Conservation (phyloP, 2,797 vertebrate genomes). For the Odontamblyopus rebecca region DNA sequence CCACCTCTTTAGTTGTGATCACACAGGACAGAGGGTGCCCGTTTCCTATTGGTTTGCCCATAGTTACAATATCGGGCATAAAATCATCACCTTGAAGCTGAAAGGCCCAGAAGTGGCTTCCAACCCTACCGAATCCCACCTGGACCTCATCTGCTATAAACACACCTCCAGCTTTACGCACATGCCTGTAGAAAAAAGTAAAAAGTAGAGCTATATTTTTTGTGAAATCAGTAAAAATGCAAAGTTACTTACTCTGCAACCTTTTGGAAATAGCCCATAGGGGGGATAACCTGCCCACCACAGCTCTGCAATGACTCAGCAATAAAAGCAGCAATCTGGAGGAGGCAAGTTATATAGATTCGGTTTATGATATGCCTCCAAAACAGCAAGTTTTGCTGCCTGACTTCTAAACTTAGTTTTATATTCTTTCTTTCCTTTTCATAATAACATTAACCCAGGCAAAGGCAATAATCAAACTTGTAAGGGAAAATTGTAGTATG, state of each 20-base stretch:
- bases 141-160: conserved; percentile 97
- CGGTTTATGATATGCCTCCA: conserved; percentile 7
- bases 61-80: conserved; percentile 94
- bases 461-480: not conserved
- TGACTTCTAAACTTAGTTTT: conserved; percentile 16
- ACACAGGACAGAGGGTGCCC: conserved; percentile 97
- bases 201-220: not conserved
- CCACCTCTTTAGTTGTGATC: conserved; percentile 91
- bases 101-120: conserved; percentile 94
- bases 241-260: conserved; percentile 90
- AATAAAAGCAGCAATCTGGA: conserved; percentile 96
- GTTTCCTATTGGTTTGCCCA: conserved; percentile 98
- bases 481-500: too few relatives aligned
- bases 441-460: conserved; percentile 10
- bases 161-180: conserved; percentile 84
- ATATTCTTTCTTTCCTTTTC: not conserved
- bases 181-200: conserved; percentile 72
- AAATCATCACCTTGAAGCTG: conserved; percentile 92
- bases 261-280: conserved; percentile 94
- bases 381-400: conserved; percentile 15
- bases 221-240: not conserved
- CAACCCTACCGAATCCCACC: conserved; percentile 95
- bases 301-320: conserved; percentile 99
- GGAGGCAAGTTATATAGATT: conserved; percentile 72
- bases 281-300: conserved; percentile 96